phyloP scores from a whole-genome alignment of 2,888 invertebrate species.

The Auanema sp. region DNA sequence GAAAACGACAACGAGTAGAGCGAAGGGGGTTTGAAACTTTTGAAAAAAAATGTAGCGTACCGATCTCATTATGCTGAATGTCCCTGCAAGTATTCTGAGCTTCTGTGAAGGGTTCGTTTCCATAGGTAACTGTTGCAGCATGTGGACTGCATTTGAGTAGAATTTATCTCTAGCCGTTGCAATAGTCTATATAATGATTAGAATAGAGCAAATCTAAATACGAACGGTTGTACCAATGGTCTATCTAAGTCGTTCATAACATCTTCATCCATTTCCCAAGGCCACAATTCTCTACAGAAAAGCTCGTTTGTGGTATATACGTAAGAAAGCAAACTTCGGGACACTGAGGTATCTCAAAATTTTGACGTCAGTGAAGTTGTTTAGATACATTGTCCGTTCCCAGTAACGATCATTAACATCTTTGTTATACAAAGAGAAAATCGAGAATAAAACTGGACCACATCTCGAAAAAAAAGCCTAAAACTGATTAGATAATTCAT shows the following conservation, averaged over 20 bases:
- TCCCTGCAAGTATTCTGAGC: slow-evolving; percentile 12
- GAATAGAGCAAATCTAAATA: too few relatives aligned
- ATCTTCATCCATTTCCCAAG: too few relatives aligned
- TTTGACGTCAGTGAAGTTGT: slow-evolving; percentile 19
- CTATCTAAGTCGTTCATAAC: too few relatives aligned
- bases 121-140: slow-evolving; percentile 14
- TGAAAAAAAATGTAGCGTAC: too few relatives aligned
- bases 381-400: slow-evolving; percentile 16
- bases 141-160: slow-evolving; percentile 15
- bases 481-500: background rate
- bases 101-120: slow-evolving; percentile 18
- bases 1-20: too few relatives aligned
- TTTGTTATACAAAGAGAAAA: slow-evolving; percentile 11
- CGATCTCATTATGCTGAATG: slow-evolving; percentile 14
- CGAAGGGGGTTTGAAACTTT: too few relatives aligned
- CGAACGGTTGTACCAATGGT: too few relatives aligned
- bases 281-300: too few relatives aligned
- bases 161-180: slow-evolving; percentile 21
- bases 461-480: slow-evolving; percentile 14
- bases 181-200: slow-evolving; percentile 11
- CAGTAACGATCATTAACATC: slow-evolving; percentile 18
- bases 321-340: background rate
- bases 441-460: slow-evolving; percentile 16
- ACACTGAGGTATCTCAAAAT: slow-evolving; percentile 15
- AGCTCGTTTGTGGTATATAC: too few relatives aligned